Base-by-base conservation (phyloP, 2,797 vertebrate species). In the Chaunax sp. region DNA sequence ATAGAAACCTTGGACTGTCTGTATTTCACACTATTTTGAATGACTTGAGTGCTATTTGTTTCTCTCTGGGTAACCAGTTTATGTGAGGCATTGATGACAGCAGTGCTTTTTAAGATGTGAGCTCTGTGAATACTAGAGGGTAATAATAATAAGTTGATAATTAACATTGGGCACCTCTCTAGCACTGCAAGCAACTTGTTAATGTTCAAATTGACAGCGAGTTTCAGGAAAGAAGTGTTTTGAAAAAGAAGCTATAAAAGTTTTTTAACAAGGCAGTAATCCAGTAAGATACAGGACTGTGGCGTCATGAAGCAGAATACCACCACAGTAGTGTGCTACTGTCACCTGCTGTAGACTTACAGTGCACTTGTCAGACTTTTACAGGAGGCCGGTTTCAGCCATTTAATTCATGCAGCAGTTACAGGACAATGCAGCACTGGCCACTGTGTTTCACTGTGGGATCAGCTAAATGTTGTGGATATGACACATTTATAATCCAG, bases 401-500 rank as follows among this genome's bases (percentile, higher is more conserved):
- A 5, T 22, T 14, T 44, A 56, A 66, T 55, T 23, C 53, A 28
- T 55, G 22, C 38, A 37, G 37, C 37, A 35, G 23, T 20, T 55
- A 44, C 18, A 43, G 23, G 15, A 45, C 13, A 45, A 52, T 25
- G n/a, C n/a, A n/a, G 54, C 1, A 4, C 30, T 50, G 28, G 40
- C 37, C 18, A 11, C 4, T n/a, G 13, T 44, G 22, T 18, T 18
- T 53, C 3, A 57, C 37, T 38, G 26, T 52, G 56, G 19, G 23
- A 53, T 22, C 19, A 44, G 62, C 50, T 23, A 23, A 9, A 46
- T 37, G 45, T 52, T 70, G 65, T 46, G 40, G 59, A 61, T 60
- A 18, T 64, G 56, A 77, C 53, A 74, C 62, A 71, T 74, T 56
- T 70, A 33, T 28, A 82, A n/a, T 25, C 44, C 11, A 6, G n/a